A percentile compares a stretch with the other conserved stretches of the same genome.
Evolutionary conservation across 2,888 invertebrate genomes (phyloP).

Genomic region (Steinernema scapterisci): DNA sequence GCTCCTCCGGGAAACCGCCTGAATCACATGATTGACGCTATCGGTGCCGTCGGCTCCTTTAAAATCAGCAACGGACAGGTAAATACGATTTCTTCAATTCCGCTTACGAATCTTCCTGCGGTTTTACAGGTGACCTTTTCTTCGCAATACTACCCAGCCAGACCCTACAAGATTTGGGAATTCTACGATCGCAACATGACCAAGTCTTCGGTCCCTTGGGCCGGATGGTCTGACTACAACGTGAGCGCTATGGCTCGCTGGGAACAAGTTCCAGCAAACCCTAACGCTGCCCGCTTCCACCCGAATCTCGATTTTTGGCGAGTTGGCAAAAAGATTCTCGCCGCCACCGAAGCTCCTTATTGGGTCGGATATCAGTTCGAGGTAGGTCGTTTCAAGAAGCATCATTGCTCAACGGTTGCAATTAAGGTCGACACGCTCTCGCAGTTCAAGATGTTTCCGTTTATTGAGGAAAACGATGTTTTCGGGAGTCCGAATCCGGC

Average conservation of each 20-base stretch:
- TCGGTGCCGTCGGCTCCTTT: conserved; percentile 66
- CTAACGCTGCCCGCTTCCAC: conserved; percentile 59
- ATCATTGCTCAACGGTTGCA: not conserved
- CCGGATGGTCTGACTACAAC: conserved; percentile 66
- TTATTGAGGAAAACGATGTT: conserved; percentile 65
- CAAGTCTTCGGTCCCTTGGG: conserved; percentile 60
- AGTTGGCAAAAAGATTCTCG: conserved; percentile 58
- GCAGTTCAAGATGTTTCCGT: conserved; percentile 66
- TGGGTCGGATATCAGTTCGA: conserved; percentile 68
- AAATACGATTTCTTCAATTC: not conserved
- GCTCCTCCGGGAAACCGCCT: conserved; percentile 63
- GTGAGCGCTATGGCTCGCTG: conserved; percentile 64
- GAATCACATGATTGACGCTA: conserved; percentile 67
- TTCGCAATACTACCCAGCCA: conserved; percentile 66
- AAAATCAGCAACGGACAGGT: conserved; percentile 64
- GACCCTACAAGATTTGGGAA: conserved; percentile 67
- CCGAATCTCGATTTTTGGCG: conserved; percentile 68
- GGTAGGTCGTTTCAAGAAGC: conserved; percentile 40
- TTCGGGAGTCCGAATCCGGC: conserved; percentile 60
- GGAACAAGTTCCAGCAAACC: conserved; percentile 57
- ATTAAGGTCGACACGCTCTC: conserved; percentile 56
- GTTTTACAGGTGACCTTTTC: conserved; percentile 63
- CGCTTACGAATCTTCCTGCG: too few relatives aligned
- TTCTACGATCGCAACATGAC: conserved; percentile 67
- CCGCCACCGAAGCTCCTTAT: conserved; percentile 66